These are phyloP conservation scores for Drosophila hamatofila DNA, from an alignment of 2,888 invertebrate species.

Conservation along the genomic window DNA sequence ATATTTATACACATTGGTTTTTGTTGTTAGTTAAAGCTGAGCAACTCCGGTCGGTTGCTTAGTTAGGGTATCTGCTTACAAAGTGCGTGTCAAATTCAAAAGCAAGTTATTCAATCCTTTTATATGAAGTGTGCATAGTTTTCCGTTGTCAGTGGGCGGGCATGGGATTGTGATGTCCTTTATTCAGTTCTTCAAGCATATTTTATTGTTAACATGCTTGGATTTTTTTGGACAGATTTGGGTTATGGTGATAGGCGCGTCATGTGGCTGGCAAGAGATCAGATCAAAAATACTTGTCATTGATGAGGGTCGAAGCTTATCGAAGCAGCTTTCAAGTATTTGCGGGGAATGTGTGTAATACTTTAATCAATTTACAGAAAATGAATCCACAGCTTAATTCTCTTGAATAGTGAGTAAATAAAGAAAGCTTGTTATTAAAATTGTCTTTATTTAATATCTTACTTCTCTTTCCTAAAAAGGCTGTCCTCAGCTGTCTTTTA, in stretches of 20 bases:
- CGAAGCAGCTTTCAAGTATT: constrained; percentile 27
- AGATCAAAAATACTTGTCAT: constrained; percentile 40
- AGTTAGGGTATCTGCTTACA: constrained; percentile 54
- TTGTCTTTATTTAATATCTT: neutral
- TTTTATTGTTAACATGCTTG: constrained; percentile 50
- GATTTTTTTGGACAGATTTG: constrained; percentile 51
- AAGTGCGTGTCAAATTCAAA: constrained; percentile 79
- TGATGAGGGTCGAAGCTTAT: constrained; percentile 55
- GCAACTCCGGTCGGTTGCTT: constrained; percentile 28
- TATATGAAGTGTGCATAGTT: constrained; percentile 58
- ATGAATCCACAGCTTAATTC: no score
- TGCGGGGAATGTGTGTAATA: constrained; percentile 18
- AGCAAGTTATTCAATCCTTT: constrained; percentile 76
- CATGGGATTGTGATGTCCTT: constrained; percentile 34
- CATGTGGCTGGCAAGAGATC: constrained; percentile 21
- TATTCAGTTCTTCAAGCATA: constrained; percentile 45
- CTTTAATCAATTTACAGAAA: constrained; percentile 25
- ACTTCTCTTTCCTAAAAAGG: neutral
- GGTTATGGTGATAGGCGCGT: constrained; percentile 43
- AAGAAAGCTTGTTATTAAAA: neutral
- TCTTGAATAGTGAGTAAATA: neutral
- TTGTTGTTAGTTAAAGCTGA: constrained; percentile 62
- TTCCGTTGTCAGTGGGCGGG: constrained; percentile 34
- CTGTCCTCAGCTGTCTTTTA: constrained; percentile 1
- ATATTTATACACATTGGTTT: constrained; percentile 15